A percentile compares a stretch with the other conserved stretches of the same genome.
Conservation (phyloP, 2,888 invertebrate genomes). For the Coenonympha glycerion region DNA sequence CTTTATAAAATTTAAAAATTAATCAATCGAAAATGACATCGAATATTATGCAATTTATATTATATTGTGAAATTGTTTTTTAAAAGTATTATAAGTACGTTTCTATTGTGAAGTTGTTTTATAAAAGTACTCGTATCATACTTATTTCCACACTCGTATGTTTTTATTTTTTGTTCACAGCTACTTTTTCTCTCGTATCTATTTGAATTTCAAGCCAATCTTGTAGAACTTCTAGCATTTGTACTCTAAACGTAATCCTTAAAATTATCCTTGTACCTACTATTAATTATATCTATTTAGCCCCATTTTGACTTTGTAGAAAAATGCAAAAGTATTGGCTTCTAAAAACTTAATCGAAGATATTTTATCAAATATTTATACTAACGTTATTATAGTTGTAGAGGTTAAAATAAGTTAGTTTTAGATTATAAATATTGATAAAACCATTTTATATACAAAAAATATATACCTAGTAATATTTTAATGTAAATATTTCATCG, state of each 20-base stretch:
- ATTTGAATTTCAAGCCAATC: constrained; percentile 26
- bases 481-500: constrained; percentile 67
- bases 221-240: constrained; percentile 33
- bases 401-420: constrained; percentile 46
- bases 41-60: constrained; percentile 50
- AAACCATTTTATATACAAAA: constrained; percentile 71
- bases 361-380: constrained; percentile 74
- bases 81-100: constrained; percentile 34
- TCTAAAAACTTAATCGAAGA: constrained; percentile 53
- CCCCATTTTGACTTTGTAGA: constrained; percentile 50
- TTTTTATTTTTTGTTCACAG: constrained; percentile 28
- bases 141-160: constrained; percentile 25
- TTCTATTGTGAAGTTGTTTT: constrained; percentile 40
- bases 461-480: constrained; percentile 62
- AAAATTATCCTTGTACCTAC: constrained; percentile 45
- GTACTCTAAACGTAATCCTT: constrained; percentile 53
- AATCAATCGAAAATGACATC: constrained; percentile 60
- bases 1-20: constrained; percentile 45
- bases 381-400: constrained; percentile 66
- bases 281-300: constrained; percentile 45
- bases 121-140: constrained; percentile 33
- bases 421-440: constrained; percentile 43
- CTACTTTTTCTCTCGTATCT: constrained; percentile 26
- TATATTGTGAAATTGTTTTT: constrained; percentile 40
- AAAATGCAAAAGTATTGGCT: constrained; percentile 51